Percentiles rank a stretch among this genome's conserved stretches.
phyloP scores from a whole-genome alignment of 2,797 vertebrate species.

The Eulemur albifrons region DNA sequence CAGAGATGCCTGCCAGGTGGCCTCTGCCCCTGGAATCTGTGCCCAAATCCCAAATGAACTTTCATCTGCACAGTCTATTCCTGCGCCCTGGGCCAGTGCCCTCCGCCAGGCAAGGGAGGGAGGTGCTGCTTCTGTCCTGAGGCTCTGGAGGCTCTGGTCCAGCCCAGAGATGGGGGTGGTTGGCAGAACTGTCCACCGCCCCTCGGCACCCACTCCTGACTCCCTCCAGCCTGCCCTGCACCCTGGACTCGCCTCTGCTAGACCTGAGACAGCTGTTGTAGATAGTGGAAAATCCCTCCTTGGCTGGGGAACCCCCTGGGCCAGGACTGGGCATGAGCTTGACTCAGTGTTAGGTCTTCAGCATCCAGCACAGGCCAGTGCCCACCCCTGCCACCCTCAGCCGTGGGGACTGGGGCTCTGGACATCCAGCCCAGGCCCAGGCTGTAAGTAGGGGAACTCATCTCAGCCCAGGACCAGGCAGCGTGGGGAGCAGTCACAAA shows the following conservation, averaged over 20 bases:
- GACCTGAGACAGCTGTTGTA: not conserved
- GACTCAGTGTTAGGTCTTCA: not conserved
- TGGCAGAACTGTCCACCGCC: too few relatives aligned
- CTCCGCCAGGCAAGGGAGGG: not conserved
- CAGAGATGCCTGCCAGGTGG: not conserved
- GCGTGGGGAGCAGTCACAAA: not conserved
- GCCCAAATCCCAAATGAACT: not conserved
- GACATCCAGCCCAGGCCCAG: not conserved
- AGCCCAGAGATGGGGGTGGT: not conserved
- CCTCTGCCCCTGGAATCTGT: not conserved
- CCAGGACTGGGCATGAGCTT: not conserved
- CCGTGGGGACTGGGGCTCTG: not conserved
- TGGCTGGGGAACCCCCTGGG: too few relatives aligned
- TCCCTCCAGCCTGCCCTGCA: not conserved
- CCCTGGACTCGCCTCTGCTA: too few relatives aligned
- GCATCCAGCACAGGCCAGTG: not conserved
- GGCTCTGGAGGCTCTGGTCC: not conserved
- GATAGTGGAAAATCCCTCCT: too few relatives aligned
- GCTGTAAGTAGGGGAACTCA: not conserved
- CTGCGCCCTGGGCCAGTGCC: not conserved
- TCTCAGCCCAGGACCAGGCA: not conserved
- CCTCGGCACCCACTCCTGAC: not conserved
- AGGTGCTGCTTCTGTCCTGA: not conserved
- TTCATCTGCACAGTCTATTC: not conserved
- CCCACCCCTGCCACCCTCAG: not conserved